Evolutionary conservation across 2,113 vertebrate genomes (phyloP).

Genomic region (Festucalex cinctus): DNA sequence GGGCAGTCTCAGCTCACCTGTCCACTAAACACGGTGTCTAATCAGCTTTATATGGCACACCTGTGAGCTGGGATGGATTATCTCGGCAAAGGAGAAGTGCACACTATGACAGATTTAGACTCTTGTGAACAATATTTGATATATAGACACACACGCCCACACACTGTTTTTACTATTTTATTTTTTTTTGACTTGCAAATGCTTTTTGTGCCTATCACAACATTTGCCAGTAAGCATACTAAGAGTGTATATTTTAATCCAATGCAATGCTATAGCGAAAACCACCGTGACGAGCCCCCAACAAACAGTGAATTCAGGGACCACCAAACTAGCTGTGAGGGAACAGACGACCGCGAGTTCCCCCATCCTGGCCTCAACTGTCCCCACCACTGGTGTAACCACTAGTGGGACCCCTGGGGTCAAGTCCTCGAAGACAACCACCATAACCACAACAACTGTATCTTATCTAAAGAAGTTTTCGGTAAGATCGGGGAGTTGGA

Average conservation of each 20-base stretch:
- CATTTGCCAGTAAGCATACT: background rate
- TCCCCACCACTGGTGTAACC: fast-evolving
- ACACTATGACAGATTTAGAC: too few species aligned
- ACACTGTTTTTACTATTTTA: too few species aligned
- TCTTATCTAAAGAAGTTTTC: background rate
- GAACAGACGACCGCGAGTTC: background rate
- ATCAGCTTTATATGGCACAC: too few species aligned
- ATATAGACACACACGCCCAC: too few species aligned
- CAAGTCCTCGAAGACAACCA: background rate
- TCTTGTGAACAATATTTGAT: too few species aligned
- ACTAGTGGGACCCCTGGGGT: background rate
- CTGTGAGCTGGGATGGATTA: too few species aligned
- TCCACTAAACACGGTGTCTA: too few species aligned
- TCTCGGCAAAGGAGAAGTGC: too few species aligned
- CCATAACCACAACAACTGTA: too few species aligned
- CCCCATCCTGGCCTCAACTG: background rate
- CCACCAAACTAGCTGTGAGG: background rate
- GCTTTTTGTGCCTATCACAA: background rate
- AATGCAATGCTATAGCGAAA: background rate
- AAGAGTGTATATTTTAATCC: background rate
- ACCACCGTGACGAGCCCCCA: fast-evolving
- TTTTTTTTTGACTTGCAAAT: background rate
- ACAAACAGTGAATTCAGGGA: fast-evolving
- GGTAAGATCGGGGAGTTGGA: slow-evolving; percentile 15
- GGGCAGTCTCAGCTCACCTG: too few species aligned